A percentile compares a stretch with the other conserved stretches of the same genome.
Conservation (phyloP, 2,888 invertebrate species). For the Sympetrum striolatum region DNA sequence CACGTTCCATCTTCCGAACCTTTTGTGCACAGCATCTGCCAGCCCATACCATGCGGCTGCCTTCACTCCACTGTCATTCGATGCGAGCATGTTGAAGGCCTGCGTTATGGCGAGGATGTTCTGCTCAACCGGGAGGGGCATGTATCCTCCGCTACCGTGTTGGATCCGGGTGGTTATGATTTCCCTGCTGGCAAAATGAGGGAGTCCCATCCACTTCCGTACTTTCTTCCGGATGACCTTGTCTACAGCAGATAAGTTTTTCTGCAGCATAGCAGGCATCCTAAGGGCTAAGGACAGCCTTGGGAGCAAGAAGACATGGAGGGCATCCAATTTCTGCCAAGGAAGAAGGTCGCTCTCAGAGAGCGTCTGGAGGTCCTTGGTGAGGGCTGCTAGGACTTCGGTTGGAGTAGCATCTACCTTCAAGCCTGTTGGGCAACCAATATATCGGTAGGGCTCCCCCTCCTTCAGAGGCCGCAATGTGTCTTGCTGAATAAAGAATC, state of each 20-base stretch:
- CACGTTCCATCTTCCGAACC: background rate
- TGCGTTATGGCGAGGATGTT: background rate
- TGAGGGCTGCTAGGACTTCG: constrained; percentile 45
- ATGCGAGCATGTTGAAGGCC: constrained; percentile 45
- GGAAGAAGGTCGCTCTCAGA: constrained; percentile 48
- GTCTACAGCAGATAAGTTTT: background rate
- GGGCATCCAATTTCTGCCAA: constrained; percentile 51
- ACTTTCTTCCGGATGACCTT: background rate
- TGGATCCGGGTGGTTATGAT: background rate
- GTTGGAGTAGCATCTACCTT: constrained; percentile 49
- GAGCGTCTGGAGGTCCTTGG: constrained; percentile 4
- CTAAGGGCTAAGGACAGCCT: background rate
- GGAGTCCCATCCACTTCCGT: background rate
- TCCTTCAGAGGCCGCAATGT: background rate
- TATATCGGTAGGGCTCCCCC: constrained; percentile 51
- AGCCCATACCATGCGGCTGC: background rate
- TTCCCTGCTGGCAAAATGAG: background rate
- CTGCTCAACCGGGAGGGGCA: background rate
- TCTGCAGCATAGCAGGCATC: background rate
- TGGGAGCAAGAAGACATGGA: constrained; percentile 50
- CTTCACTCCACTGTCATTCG: background rate
- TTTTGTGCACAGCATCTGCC: background rate
- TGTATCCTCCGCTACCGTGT: constrained; percentile 2
- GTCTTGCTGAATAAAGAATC: background rate
- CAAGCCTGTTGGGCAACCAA: constrained; percentile 54